Evolutionary conservation across 2,888 invertebrate species (phyloP), one percentile per base, ranked within the genome.

Genomic region (Phortica magna): DNA sequence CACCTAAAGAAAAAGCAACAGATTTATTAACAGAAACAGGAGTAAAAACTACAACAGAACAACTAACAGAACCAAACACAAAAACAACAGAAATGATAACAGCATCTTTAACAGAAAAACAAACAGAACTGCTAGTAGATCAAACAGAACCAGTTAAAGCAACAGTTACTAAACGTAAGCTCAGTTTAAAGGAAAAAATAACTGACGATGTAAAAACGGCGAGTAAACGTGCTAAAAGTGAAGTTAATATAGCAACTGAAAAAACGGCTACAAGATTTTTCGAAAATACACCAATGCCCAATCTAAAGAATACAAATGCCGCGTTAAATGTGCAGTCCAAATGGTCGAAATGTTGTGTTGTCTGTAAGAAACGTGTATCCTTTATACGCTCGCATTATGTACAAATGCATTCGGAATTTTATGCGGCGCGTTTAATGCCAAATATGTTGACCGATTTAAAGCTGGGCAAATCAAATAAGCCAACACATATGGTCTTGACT

Each of bases 301-400:
- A 48, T 48, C 22, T 78, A 14, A 73, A 75, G 17, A 90, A 90
- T 41, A 81, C 75, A 0, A 89, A 92, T 75, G 70, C 83, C 0
- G 79, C 85, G 0, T 91, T 89, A 91, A 91, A 91, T 74, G 71
- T 85, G 0, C 81, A 81, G n/a, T 91, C 91, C 0, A 77, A 78
- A 12, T 90, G 82, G 2, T 19, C 76, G 0, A 65, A 39, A 0
- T 81, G 75, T 48, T 92, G 91, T 75, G 81, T 89, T 2, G 64
- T 91, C 0, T 92, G 92, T 76, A 71, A 78, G 0, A 82, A 77
- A 55, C 77, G 41, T 43, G 41, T 77, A 1, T 78, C 3, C 0
- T 74, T 68, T 22, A 75, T 96, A 61, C 81, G 83, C 0, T 12
- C 71, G 0, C 92, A 92, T 61, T 91, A 91, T 55, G 67, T 84